phyloP scores from a whole-genome alignment of 2,797 vertebrate genomes.

The Delichon dasypus region DNA sequence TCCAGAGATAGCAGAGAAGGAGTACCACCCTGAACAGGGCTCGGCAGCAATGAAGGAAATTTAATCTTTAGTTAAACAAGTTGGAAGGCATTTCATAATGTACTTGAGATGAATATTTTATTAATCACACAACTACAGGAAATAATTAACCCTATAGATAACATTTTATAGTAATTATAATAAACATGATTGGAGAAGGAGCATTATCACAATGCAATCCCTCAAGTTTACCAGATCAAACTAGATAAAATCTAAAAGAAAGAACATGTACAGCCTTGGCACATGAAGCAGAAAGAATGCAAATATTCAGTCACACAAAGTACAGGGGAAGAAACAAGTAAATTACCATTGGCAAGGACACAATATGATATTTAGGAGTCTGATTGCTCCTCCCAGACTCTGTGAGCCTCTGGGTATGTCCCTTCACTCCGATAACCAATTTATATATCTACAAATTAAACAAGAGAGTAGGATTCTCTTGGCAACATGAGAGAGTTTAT shows the following conservation, averaged over 20 bases:
- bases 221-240: background rate
- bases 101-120: background rate
- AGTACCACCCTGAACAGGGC: slow-evolving; percentile 11
- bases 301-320: background rate
- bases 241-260: background rate
- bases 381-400: background rate
- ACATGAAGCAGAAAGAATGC: background rate
- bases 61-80: slow-evolving; percentile 10
- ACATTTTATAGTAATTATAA: background rate
- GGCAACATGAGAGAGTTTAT: background rate
- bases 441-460: slow-evolving; percentile 18
- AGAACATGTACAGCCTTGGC: background rate
- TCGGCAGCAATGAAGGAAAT: background rate
- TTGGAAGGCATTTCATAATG: background rate
- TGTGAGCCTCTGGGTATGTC: background rate
- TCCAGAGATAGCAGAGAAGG: slow-evolving; percentile 17
- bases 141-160: slow-evolving; percentile 39
- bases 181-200: slow-evolving; percentile 2
- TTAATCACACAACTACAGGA: slow-evolving; percentile 1
- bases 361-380: background rate
- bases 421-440: background rate
- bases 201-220: background rate
- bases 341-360: background rate
- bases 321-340: background rate
- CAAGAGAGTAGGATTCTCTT: background rate